Base-by-base conservation (phyloP, 2,888 invertebrate species). In the Euzophera pinguis region DNA sequence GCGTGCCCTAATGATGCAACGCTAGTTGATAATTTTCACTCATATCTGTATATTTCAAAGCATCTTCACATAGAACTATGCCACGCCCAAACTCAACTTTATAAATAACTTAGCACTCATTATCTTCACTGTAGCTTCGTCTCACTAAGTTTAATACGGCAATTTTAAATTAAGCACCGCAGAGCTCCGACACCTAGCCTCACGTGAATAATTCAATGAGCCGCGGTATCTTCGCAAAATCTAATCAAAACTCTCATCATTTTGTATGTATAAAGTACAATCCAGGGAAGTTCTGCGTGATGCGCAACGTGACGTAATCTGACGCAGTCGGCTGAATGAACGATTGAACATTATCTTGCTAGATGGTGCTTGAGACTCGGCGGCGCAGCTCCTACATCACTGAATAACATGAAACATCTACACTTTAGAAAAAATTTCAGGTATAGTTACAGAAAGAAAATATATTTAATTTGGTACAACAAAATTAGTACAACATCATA, bases 151-250 rank as follows among this genome's bases (percentile, higher is more conserved):
- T 71, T 65, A 67, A 67, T 71, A 59, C 60, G 63, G 60, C 65
- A 71, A 72, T 78, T 81, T 78, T 73, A 77, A 73, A 77, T 76
- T 66, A 70, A 64, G 56, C 61, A 61, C 58, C 63, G 65, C 59
- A 67, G 56, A 63, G 60, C 63, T 65, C 65, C 61, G 60, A 53
- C 57, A 56, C 64, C 55, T 51, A 51, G 47, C 61, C 58, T 54
- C 61, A 58, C 59, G 60, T 81, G 73, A 79, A 81, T 82, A 78
- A 83, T 82, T 80, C 76, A 78, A 79, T 81, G 69, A 74, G 65
- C 62, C 62, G 58, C 57, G 68, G 71, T 72, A 68, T 69, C 62
- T 67, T 68, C 68, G 69, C 73, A 71, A 73, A 75, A 83, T 79
- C 71, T 76, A 78, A 81, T 80, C 75, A 75, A 69, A 78, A 77